Conservation (phyloP, 2,113 vertebrate species). For the Ceratotherium simum region DNA sequence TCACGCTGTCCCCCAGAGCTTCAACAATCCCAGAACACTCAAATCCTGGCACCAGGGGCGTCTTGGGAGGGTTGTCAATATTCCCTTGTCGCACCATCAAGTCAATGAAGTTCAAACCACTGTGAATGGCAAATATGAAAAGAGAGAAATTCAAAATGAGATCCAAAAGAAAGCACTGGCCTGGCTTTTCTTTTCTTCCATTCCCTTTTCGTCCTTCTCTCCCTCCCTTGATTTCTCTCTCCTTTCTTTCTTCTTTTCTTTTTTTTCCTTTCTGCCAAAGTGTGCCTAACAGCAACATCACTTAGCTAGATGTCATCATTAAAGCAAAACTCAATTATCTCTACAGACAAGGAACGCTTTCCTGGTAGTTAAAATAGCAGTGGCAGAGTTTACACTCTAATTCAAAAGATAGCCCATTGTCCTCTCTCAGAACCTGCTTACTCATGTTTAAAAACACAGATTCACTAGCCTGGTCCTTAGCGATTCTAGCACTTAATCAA, state of each 20-base stretch:
- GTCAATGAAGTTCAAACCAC: slow-evolving; percentile 98
- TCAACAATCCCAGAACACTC: slow-evolving; percentile 98
- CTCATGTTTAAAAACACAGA: background rate
- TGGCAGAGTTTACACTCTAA: background rate
- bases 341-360: slow-evolving; percentile 20
- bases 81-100: slow-evolving; percentile 99
- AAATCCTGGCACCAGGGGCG: slow-evolving; percentile 96
- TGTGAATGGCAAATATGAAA: slow-evolving; percentile 81
- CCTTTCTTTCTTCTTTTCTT: background rate
- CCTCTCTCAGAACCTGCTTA: background rate
- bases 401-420: background rate
- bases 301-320: background rate
- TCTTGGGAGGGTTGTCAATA: slow-evolving; percentile 97
- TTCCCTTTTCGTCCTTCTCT: accelerated
- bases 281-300: background rate
- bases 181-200: background rate
- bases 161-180: background rate
- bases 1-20: slow-evolving; percentile 93
- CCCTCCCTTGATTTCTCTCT: background rate
- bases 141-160: slow-evolving; percentile 60
- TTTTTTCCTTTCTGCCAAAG: background rate
- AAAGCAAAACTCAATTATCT: background rate
- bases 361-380: background rate
- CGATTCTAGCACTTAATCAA: background rate
- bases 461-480: background rate